Base-by-base conservation (phyloP, 1,140 invertebrate genomes). In the Microplitis mediator region DNA sequence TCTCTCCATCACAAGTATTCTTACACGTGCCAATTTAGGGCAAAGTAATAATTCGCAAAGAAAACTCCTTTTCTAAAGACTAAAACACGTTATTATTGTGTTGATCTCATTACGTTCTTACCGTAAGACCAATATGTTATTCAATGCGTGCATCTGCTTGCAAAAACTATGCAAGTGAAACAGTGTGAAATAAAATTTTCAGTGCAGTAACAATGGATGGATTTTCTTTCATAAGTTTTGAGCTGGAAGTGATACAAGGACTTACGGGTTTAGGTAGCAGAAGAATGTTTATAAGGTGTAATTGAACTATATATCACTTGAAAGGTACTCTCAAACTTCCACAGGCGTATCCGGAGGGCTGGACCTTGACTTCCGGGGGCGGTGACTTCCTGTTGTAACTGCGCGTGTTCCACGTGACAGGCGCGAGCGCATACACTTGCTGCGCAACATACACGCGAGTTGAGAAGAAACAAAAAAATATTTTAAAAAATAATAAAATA, bases 351-450 rank as follows among this genome's bases (percentile, higher is more conserved):
- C 39, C 36, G 70, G 69, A 71, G 71, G 71, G 74, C 52, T 72
- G 71, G 70, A 71, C 71, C 61, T 75, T 75, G 45, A 72, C 71
- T 75, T 75, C 74, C 74, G 74, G 74, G 74, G 74, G 74, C 74
- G 74, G 71, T 73, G 45, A 75, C 71, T 72, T 73, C 74, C 74
- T 75, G 74, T 69, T 54, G 14, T 58, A 63, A 35, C 62, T 52
- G 67, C 54, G 52, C 61, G 67, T 73, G 74, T 74, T 74, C 69
- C 73, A 71, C 73, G 68, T 74, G 68, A 74, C 69, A 71, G 73
- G 73, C 73, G 73, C 69, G 54, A 64, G 36, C 50, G 31, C 64
- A 35, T 65, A 35, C 62, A 34, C 66, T 56, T 45, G 13, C 9
- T 70, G 62, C 72, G 72, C 63, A 63, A 35, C 63, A 50, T 64